These are phyloP conservation scores for Melangyna quadrimaculata DNA, from an alignment of 2,888 invertebrate species.

Conservation along the genomic window DNA sequence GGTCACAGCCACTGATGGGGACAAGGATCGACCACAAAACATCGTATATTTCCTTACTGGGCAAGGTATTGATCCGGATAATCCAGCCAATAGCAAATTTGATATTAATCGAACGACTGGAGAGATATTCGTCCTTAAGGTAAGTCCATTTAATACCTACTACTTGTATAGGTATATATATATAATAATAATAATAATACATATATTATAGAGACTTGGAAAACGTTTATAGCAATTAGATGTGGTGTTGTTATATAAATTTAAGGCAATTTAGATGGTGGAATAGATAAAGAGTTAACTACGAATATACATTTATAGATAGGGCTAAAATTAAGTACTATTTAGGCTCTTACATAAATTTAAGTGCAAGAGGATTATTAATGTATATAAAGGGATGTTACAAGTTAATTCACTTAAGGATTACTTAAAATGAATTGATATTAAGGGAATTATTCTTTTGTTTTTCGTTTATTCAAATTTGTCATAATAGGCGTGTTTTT, in stretches of 20 bases:
- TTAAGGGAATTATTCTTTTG: neutral
- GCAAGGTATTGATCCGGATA: constrained; percentile 97
- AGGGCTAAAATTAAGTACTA: neutral
- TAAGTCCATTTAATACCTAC: constrained; percentile 80
- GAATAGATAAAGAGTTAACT: neutral
- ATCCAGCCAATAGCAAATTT: constrained; percentile 97
- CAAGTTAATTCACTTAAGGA: neutral
- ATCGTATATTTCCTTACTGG: constrained; percentile 98
- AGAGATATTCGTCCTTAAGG: constrained; percentile 97
- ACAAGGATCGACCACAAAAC: constrained; percentile 96
- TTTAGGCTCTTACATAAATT: constrained; percentile 7
- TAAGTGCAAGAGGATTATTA: neutral
- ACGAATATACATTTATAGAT: neutral
- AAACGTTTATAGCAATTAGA: constrained; percentile 23
- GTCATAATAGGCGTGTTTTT: no score
- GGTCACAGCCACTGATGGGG: constrained; percentile 98
- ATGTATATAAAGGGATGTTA: neutral
- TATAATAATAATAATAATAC: no score
- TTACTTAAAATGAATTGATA: neutral
- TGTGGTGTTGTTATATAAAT: neutral
- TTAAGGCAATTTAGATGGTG: neutral
- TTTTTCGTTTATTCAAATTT: no score
- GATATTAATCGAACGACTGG: constrained; percentile 97
- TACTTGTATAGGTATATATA: neutral
- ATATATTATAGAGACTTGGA: neutral